These are phyloP conservation scores for Ethmia dodecea DNA, from an alignment of 2,888 invertebrate species.

Conservation along the genomic window DNA sequence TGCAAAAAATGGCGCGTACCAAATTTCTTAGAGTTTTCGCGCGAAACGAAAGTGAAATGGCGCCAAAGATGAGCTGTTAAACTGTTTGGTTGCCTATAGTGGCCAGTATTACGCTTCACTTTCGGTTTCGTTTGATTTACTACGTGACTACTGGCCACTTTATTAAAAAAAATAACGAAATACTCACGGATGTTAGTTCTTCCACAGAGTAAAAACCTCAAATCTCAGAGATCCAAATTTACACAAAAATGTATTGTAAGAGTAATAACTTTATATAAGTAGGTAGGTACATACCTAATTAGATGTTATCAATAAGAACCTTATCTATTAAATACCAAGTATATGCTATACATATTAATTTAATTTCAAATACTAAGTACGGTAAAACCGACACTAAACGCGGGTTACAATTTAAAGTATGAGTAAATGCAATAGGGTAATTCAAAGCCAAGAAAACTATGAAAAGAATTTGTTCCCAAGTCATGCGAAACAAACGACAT, in stretches of 20 bases:
- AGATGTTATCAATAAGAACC: no score
- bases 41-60: slow-evolving; percentile 45
- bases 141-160: background rate
- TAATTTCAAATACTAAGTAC: no score
- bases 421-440: no score
- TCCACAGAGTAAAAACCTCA: background rate
- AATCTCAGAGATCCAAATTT: background rate
- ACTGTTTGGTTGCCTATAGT: slow-evolving; percentile 28
- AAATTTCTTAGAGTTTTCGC: slow-evolving; percentile 9
- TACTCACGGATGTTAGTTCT: background rate
- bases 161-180: background rate
- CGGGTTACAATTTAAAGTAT: no score
- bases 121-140: slow-evolving; percentile 11
- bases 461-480: no score
- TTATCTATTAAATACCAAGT: no score
- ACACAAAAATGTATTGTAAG: no score
- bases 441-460: no score
- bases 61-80: slow-evolving; percentile 42
- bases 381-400: no score
- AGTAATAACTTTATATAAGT: no score
- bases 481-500: slow-evolving; percentile 1
- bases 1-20: slow-evolving; percentile 2
- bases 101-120: slow-evolving; percentile 25
- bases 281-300: no score
- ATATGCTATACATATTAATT: no score